Conservation (phyloP, 1,140 invertebrate species). For the Bombus balteatus region DNA sequence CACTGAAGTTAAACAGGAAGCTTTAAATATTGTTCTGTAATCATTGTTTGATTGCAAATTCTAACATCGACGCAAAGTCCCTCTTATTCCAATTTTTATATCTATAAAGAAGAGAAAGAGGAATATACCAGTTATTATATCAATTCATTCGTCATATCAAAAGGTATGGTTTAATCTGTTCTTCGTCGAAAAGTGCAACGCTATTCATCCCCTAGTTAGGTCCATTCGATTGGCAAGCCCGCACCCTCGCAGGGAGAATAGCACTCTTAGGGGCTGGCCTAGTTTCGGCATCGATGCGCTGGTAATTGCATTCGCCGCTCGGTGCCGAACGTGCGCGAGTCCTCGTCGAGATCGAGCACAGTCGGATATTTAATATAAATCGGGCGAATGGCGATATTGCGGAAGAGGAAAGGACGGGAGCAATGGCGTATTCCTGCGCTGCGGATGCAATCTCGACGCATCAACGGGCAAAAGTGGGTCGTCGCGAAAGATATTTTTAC, state of each 20-base stretch:
- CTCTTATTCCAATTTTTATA: too few species aligned
- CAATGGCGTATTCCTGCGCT: background rate
- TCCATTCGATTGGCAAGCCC: background rate
- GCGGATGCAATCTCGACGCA: slow-evolving; percentile 37
- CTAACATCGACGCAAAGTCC: too few species aligned
- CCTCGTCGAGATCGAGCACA: slow-evolving; percentile 31
- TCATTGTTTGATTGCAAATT: too few species aligned
- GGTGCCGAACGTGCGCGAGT: slow-evolving; percentile 16
- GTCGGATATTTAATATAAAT: slow-evolving; percentile 60
- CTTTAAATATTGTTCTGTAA: too few species aligned
- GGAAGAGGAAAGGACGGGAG: slow-evolving; percentile 4
- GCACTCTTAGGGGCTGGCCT: slow-evolving; percentile 55
- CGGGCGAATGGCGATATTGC: slow-evolving; percentile 35
- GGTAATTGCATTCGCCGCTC: slow-evolving; percentile 61
- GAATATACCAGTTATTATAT: too few species aligned
- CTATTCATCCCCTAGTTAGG: background rate
- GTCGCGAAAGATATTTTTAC: slow-evolving; percentile 17
- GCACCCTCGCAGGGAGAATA: background rate
- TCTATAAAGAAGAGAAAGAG: too few species aligned
- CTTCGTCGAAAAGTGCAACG: background rate
- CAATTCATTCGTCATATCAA: too few species aligned
- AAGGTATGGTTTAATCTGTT: background rate
- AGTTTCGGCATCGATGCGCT: slow-evolving; percentile 56
- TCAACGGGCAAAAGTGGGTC: slow-evolving; percentile 12
- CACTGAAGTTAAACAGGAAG: too few species aligned